These are phyloP conservation scores for Atherinomorus stipes DNA, from an alignment of 2,113 vertebrate genomes.

Conservation along the genomic window DNA sequence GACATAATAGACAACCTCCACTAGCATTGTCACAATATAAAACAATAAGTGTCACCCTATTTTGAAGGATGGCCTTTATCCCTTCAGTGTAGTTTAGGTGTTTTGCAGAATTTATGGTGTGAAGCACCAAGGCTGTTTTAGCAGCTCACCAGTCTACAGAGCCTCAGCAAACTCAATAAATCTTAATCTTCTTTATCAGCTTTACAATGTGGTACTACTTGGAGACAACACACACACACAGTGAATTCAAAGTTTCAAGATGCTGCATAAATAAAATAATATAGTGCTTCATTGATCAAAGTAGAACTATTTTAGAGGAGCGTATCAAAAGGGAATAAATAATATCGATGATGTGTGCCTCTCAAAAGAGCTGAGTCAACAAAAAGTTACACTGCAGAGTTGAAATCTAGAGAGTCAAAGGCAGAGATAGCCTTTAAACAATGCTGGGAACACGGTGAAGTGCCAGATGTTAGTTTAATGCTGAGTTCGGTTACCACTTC, in stretches of 20 bases:
- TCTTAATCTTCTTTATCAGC: constrained; percentile 8
- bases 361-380: constrained; percentile 56
- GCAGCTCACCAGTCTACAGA: neutral
- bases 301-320: constrained; percentile 55
- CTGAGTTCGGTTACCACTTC: too few relatives aligned
- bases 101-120: neutral
- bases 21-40: too few relatives aligned
- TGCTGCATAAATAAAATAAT: constrained; percentile 48
- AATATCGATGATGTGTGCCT: constrained; percentile 65
- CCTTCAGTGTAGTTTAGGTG: neutral
- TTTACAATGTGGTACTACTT: constrained; percentile 23
- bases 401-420: constrained; percentile 20
- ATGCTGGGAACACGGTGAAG: too few relatives aligned
- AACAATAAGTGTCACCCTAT: neutral
- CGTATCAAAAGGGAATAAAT: constrained; percentile 61
- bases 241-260: constrained; percentile 31
- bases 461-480: too few relatives aligned
- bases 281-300: constrained; percentile 64
- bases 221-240: constrained; percentile 21
- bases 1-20: too few relatives aligned
- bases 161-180: constrained; percentile 15
- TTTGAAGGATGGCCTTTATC: neutral
- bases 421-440: neutral
- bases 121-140: neutral
- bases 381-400: constrained; percentile 30